Evolutionary conservation across 2,888 invertebrate species (phyloP).

Genomic region (Acrobasis suavella): DNA sequence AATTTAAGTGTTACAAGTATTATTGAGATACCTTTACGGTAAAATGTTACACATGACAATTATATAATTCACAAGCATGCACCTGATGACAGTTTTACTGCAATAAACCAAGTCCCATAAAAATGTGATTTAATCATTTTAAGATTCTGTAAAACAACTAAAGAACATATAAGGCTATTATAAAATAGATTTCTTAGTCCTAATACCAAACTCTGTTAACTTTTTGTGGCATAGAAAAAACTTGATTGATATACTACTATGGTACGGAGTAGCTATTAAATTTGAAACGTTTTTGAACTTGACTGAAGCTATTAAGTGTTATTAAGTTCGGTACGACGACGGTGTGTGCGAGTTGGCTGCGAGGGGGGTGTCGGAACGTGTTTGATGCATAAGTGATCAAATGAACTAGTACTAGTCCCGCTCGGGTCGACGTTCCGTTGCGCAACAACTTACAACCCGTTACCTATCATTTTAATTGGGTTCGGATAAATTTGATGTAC

Average conservation of each 20-base stretch:
- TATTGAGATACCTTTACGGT: too few species aligned
- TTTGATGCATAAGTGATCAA: constrained; percentile 77
- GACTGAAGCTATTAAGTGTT: constrained; percentile 56
- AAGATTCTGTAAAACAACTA: constrained; percentile 5
- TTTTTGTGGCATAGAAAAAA: constrained; percentile 26
- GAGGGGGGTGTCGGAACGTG: constrained; percentile 62
- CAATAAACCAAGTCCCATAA: background rate
- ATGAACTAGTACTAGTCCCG: constrained; percentile 52
- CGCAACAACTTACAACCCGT: constrained; percentile 75
- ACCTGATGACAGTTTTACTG: background rate
- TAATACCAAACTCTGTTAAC: constrained; percentile 14
- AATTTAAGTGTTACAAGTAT: too few species aligned
- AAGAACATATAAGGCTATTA: constrained; percentile 3
- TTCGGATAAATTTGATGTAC: constrained; percentile 65
- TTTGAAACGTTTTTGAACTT: constrained; percentile 57
- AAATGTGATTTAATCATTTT: background rate
- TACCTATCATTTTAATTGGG: constrained; percentile 75
- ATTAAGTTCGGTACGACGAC: constrained; percentile 53
- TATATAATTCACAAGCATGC: background rate
- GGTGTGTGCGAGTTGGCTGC: constrained; percentile 41
- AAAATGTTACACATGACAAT: too few species aligned
- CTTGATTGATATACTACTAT: constrained; percentile 52
- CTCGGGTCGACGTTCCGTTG: constrained; percentile 73
- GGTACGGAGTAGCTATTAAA: constrained; percentile 47
- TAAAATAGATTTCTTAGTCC: constrained; percentile 4